phyloP scores from a whole-genome alignment of 2,113 vertebrate species.

The Scomber scombrus region DNA sequence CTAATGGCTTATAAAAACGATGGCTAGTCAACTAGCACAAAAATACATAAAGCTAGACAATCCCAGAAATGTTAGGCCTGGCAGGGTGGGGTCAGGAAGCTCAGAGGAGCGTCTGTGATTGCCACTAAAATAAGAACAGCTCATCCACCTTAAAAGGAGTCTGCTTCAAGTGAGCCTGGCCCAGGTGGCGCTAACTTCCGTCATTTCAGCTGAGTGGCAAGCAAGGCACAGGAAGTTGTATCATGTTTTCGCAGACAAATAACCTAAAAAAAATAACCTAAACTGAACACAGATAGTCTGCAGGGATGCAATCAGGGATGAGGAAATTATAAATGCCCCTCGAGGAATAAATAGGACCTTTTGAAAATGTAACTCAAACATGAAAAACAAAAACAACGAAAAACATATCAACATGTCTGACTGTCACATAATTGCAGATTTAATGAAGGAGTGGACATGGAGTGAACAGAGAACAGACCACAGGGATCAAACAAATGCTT shows the following conservation, averaged over 20 bases:
- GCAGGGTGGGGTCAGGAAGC: no score
- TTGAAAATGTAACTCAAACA: neutral
- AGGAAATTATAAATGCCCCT: neutral
- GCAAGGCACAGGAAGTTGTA: no score
- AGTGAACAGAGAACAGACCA: conserved; percentile 1
- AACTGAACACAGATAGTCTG: neutral
- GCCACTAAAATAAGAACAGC: no score
- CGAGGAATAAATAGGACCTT: neutral
- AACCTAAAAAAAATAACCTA: no score
- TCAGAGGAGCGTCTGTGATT: no score
- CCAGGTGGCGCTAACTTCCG: no score
- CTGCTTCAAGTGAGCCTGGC: no score
- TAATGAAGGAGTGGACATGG: neutral
- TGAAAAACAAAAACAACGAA: no score
- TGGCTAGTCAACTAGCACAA: neutral
- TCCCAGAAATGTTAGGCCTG: neutral
- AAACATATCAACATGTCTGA: neutral
- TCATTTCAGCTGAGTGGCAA: no score
- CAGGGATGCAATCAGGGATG: neutral
- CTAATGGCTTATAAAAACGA: conserved; percentile 36
- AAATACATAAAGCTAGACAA: neutral
- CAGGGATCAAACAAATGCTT: conserved; percentile 6
- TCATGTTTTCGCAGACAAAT: no score
- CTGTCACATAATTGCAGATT: neutral
- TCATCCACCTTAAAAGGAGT: no score